Percentiles rank a stretch among this genome's conserved stretches.
Evolutionary conservation across 2,797 vertebrate species (phyloP).

Genomic region (Malurus leucopterus): DNA sequence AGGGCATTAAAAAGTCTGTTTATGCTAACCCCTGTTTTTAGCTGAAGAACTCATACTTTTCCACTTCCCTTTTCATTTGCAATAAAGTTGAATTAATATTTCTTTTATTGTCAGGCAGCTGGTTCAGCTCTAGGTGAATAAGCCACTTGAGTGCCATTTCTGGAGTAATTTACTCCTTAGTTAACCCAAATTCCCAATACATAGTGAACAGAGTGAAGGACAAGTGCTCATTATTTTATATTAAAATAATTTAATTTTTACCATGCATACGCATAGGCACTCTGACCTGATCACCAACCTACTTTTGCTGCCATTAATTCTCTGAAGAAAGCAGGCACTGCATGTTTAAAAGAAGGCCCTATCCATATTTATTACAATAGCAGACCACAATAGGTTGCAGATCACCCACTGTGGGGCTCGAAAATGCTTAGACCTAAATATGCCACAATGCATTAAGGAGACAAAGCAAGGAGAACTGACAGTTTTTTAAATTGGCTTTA

Average conservation of each 20-base stretch:
- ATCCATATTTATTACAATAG: slow-evolving; percentile 3
- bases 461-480: neutral
- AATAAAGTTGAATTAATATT: slow-evolving; percentile 35
- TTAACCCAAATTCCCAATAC: neutral
- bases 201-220: neutral
- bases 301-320: slow-evolving; percentile 2
- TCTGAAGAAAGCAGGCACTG: neutral
- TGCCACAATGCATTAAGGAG: slow-evolving; percentile 1
- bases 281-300: neutral
- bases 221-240: slow-evolving; percentile 7
- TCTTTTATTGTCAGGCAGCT: slow-evolving; percentile 11
- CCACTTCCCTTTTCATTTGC: slow-evolving; percentile 3
- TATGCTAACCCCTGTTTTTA: neutral
- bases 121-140: neutral
- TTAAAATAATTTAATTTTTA: neutral
- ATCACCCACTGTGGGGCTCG: neutral
- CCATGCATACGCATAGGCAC: neutral
- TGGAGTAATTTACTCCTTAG: neutral
- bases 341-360: neutral
- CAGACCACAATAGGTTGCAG: slow-evolving; percentile 13
- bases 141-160: slow-evolving; percentile 18
- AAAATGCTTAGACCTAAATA: slow-evolving; percentile 31
- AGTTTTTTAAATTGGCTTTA: neutral
- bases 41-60: neutral
- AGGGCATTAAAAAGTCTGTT: neutral